Evolutionary conservation across 2,888 invertebrate species (phyloP), one percentile per base, ranked within the genome.

Genomic region (Ennomos fuscantarius): DNA sequence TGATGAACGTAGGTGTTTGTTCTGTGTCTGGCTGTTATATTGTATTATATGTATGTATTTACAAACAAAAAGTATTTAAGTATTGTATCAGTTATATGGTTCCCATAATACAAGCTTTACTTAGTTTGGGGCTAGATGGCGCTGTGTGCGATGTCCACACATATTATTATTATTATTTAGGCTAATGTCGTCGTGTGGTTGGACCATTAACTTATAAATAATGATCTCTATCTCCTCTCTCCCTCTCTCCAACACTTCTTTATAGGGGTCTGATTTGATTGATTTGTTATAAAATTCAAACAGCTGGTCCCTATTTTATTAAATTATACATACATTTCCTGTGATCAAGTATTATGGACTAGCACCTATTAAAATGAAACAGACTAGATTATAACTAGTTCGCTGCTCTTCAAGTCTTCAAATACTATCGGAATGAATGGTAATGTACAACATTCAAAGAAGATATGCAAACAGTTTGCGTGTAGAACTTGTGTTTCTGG

Each of bases 121-220:
- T n/a, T n/a, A n/a, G n/a, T n/a, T n/a, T n/a, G n/a, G n/a, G n/a
- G n/a, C n/a, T n/a, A n/a, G n/a, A n/a, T n/a, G n/a, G n/a, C n/a
- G n/a, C n/a, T n/a, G n/a, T n/a, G n/a, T n/a, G n/a, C n/a, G n/a
- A n/a, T n/a, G n/a, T n/a, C n/a, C n/a, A n/a, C n/a, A n/a, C n/a
- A n/a, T n/a, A n/a, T n/a, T n/a, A n/a, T n/a, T n/a, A n/a, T n/a
- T n/a, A n/a, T n/a, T n/a, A n/a, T n/a, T n/a, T n/a, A n/a, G n/a
- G n/a, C n/a, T n/a, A n/a, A n/a, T n/a, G n/a, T n/a, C n/a, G n/a
- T 47, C 43, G 57, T 52, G 57, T 48, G 47, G 13, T 34, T 43
- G 35, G 1, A 47, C 47, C 47, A 37, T 46, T 50, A 50, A 56
- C 55, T 50, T 57, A 52, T 57, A 15, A 47, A 11, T 42, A 48